Percentiles rank a stretch among this genome's conserved stretches.
These are phyloP conservation scores for Zosterops pallidus DNA, from an alignment of 2,113 vertebrate species.

Conservation along the genomic window DNA sequence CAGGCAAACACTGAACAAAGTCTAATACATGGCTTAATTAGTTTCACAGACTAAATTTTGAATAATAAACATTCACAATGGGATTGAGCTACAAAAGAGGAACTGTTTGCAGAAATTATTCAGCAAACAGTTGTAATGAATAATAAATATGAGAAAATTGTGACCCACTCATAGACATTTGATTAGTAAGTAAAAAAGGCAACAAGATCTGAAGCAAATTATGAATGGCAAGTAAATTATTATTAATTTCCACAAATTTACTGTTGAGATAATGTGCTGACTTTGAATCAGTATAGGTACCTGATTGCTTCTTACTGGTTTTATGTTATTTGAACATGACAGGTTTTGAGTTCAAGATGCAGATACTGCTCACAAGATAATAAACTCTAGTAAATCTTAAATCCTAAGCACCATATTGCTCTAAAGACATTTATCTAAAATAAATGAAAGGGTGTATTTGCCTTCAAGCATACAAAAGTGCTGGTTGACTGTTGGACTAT, in stretches of 20 bases:
- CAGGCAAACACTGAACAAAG: neutral
- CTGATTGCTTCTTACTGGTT: neutral
- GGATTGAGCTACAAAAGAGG: slow-evolving; percentile 10
- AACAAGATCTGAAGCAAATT: slow-evolving; percentile 12
- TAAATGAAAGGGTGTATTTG: neutral
- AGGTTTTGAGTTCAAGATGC: neutral
- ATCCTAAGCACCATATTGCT: neutral
- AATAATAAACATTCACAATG: slow-evolving; percentile 31
- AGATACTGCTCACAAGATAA: neutral
- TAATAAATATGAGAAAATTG: slow-evolving; percentile 50
- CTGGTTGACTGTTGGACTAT: neutral
- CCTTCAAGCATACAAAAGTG: neutral
- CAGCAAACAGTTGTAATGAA: slow-evolving; percentile 48
- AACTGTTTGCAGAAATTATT: slow-evolving; percentile 38
- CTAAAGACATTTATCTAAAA: neutral
- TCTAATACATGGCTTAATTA: neutral
- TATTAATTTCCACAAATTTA: neutral
- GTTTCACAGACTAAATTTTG: slow-evolving; percentile 20
- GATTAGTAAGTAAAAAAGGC: slow-evolving; percentile 28
- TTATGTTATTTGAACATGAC: neutral
- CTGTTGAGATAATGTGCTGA: neutral
- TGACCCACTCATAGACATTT: slow-evolving; percentile 13
- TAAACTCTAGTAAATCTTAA: neutral
- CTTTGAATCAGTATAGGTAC: neutral
- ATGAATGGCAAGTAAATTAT: slow-evolving; percentile 50